A percentile compares a stretch with the other conserved stretches of the same genome.
Conservation (phyloP, 2,888 invertebrate genomes). For the Brassicogethes aeneus region DNA sequence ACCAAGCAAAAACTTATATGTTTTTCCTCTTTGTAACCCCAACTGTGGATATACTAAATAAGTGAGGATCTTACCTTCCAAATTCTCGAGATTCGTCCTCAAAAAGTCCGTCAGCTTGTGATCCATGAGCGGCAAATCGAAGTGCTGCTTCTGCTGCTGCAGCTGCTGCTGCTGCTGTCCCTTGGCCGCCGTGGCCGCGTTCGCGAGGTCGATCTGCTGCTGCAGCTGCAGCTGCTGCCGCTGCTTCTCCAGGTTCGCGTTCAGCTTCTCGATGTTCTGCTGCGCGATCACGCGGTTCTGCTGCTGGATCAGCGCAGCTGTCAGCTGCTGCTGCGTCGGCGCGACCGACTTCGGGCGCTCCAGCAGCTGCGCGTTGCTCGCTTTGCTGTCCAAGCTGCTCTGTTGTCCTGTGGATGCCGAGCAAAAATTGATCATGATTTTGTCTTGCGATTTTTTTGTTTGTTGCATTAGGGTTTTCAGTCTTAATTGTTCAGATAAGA, state of each 20-base stretch:
- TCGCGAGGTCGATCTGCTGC: constrained; percentile 34
- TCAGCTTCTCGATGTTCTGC: constrained; percentile 54
- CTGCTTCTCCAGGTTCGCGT: constrained; percentile 47
- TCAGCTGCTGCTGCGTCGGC: constrained; percentile 55
- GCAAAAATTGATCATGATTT: no score
- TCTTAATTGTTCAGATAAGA: no score
- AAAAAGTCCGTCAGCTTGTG: constrained; percentile 65
- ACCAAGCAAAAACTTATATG: no score
- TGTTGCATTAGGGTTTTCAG: no score
- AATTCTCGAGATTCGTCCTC: constrained; percentile 61
- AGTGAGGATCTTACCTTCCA: constrained; percentile 47
- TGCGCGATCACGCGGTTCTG: constrained; percentile 51
- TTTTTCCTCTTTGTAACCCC: no score
- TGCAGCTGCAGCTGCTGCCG: constrained; percentile 44
- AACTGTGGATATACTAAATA: no score
- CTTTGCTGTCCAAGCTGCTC: constrained; percentile 30
- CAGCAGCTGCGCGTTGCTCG: constrained; percentile 28
- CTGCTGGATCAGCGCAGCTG: constrained; percentile 54
- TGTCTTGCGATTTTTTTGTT: no score
- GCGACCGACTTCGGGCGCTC: constrained; percentile 39
- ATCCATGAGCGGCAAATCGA: constrained; percentile 43
- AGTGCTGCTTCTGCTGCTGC: constrained; percentile 34
- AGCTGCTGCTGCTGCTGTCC: constrained; percentile 33
- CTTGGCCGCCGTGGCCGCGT: constrained; percentile 33
- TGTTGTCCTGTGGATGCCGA: constrained; percentile 36